A percentile compares a stretch with the other conserved stretches of the same genome.
Conservation (phyloP, 2,888 invertebrate species). For the Aphrophora alni region DNA sequence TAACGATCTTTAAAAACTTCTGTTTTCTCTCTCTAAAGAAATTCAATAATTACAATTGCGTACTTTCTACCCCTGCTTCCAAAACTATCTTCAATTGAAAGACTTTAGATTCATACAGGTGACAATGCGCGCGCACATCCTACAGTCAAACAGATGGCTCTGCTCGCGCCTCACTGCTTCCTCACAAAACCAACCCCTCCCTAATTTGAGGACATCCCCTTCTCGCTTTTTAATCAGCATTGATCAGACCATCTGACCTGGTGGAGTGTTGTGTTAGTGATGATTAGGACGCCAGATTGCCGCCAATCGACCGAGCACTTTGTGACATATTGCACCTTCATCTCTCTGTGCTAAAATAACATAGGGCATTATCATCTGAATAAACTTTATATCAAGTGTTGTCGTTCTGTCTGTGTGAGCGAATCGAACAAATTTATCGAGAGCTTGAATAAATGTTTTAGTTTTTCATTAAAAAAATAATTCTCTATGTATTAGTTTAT, state of each 20-base stretch:
- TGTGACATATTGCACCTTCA: neutral
- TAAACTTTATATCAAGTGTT: too few relatives aligned
- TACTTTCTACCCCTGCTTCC: too few relatives aligned
- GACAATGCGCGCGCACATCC: neutral
- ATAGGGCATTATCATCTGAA: neutral
- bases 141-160: neutral
- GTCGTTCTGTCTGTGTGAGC: too few relatives aligned
- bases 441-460: too few relatives aligned
- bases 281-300: conserved; percentile 2
- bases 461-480: too few relatives aligned
- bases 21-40: too few relatives aligned
- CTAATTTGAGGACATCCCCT: neutral
- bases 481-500: too few relatives aligned
- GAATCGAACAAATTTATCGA: too few relatives aligned
- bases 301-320: neutral
- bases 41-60: too few relatives aligned
- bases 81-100: too few relatives aligned
- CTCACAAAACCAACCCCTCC: neutral
- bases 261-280: neutral
- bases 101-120: neutral
- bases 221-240: neutral
- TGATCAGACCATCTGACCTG: conserved; percentile 6
- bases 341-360: neutral
- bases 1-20: too few relatives aligned
- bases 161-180: conserved; percentile 1